Evolutionary conservation across 35 echinoderm and acorn worm genomes (phyloP).

Genomic region (Hemicentrotus pulcherrimus): DNA sequence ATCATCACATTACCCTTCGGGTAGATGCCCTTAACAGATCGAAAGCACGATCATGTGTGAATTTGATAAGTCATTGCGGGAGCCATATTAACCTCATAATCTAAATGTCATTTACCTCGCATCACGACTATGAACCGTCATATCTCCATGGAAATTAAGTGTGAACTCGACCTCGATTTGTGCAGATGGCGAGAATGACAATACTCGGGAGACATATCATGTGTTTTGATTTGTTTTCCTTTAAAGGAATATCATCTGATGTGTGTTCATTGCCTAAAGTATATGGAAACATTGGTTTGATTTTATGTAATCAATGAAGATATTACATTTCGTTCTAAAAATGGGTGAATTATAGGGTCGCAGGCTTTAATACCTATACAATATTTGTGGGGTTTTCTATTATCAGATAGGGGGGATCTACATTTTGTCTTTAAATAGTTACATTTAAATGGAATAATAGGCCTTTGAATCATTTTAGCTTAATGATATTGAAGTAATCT

Average conservation of each 20-base stretch:
- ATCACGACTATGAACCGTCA: not conserved
- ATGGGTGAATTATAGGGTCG: no score
- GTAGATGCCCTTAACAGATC: not conserved
- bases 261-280: not conserved
- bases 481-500: no score
- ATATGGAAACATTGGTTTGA: no score
- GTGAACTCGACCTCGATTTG: not conserved
- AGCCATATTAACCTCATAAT: not conserved
- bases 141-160: not conserved
- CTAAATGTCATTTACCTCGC: not conserved
- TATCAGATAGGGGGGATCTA: no score
- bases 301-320: no score
- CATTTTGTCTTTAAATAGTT: no score
- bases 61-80: not conserved
- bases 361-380: no score
- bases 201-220: not conserved
- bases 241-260: not conserved
- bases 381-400: no score
- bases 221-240: not conserved
- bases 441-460: no score
- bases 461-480: no score
- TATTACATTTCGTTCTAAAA: no score
- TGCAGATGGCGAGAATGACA: not conserved
- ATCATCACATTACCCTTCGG: not conserved
- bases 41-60: constrained; percentile 1